Conservation (phyloP, 2,888 invertebrate species). For the Scaptomyza cyrtandrae region DNA sequence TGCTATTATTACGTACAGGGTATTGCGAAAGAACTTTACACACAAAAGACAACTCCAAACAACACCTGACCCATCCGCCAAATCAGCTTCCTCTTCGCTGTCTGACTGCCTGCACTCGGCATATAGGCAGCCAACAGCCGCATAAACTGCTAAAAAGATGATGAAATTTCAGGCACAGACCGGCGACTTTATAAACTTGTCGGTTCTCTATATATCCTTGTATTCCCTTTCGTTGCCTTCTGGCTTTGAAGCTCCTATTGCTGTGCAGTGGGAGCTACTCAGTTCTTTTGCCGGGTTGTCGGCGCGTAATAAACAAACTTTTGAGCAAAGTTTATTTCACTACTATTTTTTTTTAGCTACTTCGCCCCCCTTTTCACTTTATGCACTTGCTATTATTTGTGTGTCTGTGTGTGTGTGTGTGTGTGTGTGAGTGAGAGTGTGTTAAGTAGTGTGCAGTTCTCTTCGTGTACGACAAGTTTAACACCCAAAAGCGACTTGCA, state of each 20-base stretch:
- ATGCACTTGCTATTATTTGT: constrained; percentile 4
- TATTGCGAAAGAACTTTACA: constrained; percentile 37
- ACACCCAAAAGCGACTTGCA: constrained; percentile 64
- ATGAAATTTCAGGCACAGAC: constrained; percentile 73
- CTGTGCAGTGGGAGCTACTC: constrained; percentile 48
- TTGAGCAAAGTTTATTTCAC: constrained; percentile 80
- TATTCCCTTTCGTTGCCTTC: not conserved
- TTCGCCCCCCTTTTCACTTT: constrained; percentile 9
- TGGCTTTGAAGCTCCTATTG: not conserved
- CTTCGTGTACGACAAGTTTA: constrained; percentile 71
- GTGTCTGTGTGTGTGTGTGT: constrained; percentile 5
- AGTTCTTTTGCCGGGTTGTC: constrained; percentile 67
- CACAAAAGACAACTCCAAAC: constrained; percentile 31
- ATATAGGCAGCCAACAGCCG: constrained; percentile 72
- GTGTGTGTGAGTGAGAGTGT: constrained; percentile 9
- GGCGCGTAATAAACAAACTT: constrained; percentile 81
- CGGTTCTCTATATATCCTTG: constrained; percentile 11
- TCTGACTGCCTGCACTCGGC: constrained; percentile 9
- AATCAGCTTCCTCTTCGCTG: constrained; percentile 3
- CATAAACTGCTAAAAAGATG: constrained; percentile 80
- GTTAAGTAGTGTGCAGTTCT: constrained; percentile 58
- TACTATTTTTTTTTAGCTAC: constrained; percentile 48
- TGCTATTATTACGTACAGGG: constrained; percentile 10
- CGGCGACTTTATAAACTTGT: constrained; percentile 63
- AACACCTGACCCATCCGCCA: constrained; percentile 22